A percentile compares a stretch with the other conserved stretches of the same genome.
phyloP scores from a whole-genome alignment of 2,113 vertebrate genomes.

The Lasiurus cinereus region DNA sequence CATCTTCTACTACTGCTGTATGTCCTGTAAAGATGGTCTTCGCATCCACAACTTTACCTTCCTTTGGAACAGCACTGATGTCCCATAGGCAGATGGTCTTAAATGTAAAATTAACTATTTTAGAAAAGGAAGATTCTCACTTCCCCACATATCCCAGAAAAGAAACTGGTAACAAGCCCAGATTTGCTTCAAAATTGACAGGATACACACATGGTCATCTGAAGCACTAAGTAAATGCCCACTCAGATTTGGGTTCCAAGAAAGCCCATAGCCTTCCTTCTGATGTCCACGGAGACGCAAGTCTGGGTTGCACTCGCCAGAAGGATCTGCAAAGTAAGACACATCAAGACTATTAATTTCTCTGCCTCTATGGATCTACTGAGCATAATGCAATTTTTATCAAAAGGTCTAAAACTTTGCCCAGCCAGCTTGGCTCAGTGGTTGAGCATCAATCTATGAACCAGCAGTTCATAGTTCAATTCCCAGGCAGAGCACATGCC shows the following conservation, averaged over 20 bases:
- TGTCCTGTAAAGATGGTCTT: constrained; percentile 99
- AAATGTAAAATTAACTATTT: constrained; percentile 68
- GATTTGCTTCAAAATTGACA: constrained; percentile 53
- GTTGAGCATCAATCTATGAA: no score
- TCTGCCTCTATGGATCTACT: neutral
- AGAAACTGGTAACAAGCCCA: constrained; percentile 25
- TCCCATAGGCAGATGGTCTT: constrained; percentile 99
- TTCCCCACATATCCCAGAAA: neutral
- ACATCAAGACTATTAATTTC: neutral
- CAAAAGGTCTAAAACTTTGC: neutral
- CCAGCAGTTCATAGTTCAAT: no score
- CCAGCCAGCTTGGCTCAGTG: no score
- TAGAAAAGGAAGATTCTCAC: neutral
- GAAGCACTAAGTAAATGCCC: constrained; percentile 98
- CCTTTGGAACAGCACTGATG: constrained; percentile 98
- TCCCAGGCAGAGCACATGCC: no score
- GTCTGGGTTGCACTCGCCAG: constrained; percentile 98
- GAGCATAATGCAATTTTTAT: constrained; percentile 36
- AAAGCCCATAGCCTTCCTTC: constrained; percentile 98
- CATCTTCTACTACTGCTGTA: constrained; percentile 97
- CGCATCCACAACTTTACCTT: constrained; percentile 98
- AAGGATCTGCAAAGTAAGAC: constrained; percentile 91
- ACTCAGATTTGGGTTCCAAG: constrained; percentile 98
- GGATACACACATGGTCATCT: constrained; percentile 95
- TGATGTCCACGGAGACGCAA: constrained; percentile 97